Evolutionary conservation across 2,113 vertebrate species (phyloP).

Genomic region (Myotis brandtii): DNA sequence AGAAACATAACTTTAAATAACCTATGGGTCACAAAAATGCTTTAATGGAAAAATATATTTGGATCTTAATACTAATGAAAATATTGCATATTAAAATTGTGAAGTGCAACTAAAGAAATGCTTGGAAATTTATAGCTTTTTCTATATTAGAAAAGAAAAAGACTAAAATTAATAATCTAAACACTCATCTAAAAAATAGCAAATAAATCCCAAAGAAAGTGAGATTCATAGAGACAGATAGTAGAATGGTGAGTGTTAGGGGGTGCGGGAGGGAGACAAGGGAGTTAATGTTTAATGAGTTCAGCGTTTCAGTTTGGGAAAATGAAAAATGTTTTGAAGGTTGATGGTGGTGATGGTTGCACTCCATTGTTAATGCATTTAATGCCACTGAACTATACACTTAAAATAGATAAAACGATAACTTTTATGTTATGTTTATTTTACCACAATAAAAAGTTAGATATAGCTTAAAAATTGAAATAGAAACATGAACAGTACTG

Average conservation of each 20-base stretch:
- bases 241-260: too few relatives aligned
- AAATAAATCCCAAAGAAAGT: neutral
- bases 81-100: neutral
- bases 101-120: neutral
- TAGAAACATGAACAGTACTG: neutral
- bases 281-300: too few relatives aligned
- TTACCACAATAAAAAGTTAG: neutral
- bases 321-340: too few relatives aligned
- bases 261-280: too few relatives aligned
- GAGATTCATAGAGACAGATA: too few relatives aligned
- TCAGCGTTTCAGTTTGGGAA: too few relatives aligned
- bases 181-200: neutral
- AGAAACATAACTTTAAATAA: slow-evolving; percentile 7
- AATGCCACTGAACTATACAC: too few relatives aligned
- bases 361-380: too few relatives aligned
- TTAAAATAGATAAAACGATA: too few relatives aligned
- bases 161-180: neutral
- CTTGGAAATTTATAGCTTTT: neutral
- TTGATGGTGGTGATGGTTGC: too few relatives aligned
- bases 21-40: neutral
- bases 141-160: neutral
- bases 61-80: slow-evolving; percentile 15
- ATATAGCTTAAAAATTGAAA: neutral
- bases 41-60: neutral
- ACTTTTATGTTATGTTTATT: neutral